phyloP scores from a whole-genome alignment of 2,888 invertebrate genomes.

The Trissolcus brochymenae region DNA sequence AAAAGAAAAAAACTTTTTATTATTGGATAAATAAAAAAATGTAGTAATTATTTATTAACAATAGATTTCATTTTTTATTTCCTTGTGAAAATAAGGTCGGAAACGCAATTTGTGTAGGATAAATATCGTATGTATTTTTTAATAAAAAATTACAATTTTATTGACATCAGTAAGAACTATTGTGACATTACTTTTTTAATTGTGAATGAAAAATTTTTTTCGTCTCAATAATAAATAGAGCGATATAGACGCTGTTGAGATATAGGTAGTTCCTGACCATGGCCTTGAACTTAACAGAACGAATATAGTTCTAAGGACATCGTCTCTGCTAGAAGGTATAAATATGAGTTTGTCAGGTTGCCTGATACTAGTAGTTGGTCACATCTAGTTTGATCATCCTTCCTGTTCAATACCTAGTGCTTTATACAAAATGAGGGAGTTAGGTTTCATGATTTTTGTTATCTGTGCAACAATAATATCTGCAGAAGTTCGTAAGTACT shows the following conservation, averaged over 20 bases:
- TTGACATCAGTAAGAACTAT: neutral
- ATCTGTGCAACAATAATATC: constrained; percentile 32
- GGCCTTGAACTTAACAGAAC: constrained; percentile 65
- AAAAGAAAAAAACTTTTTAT: too few species aligned
- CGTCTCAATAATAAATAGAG: constrained; percentile 19
- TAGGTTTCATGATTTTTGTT: constrained; percentile 14
- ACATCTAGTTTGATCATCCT: constrained; percentile 37
- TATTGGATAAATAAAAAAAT: too few species aligned
- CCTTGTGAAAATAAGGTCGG: too few species aligned
- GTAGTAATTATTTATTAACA: too few species aligned
- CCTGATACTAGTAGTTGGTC: constrained; percentile 58
- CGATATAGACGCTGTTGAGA: constrained; percentile 28
- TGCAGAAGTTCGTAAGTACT: constrained; percentile 67
- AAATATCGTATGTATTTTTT: neutral
- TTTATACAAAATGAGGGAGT: constrained; percentile 30
- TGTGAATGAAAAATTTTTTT: neutral
- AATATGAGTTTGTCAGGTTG: constrained; percentile 60
- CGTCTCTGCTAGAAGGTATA: constrained; percentile 62
- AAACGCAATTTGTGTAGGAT: too few species aligned
- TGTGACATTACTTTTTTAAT: neutral
- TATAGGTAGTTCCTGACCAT: constrained; percentile 56
- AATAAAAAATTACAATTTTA: neutral
- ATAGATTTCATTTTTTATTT: too few species aligned
- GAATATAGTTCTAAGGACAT: constrained; percentile 61
- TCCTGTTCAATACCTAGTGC: constrained; percentile 15